Conservation (phyloP, 2,797 vertebrate species). For the Dendrocincla fuliginosa region DNA sequence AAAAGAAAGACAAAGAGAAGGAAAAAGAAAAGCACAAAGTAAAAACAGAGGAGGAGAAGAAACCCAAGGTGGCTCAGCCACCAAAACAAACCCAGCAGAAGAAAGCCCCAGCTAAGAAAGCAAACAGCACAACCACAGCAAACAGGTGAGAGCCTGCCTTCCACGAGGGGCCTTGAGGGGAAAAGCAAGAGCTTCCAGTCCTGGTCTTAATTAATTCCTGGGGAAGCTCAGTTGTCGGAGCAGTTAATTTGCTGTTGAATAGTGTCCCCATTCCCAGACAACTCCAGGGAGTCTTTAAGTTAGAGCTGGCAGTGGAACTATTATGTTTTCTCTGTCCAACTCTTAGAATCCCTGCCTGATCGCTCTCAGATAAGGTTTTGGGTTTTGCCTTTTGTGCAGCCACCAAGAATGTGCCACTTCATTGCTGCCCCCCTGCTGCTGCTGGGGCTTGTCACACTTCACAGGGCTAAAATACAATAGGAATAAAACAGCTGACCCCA, state of each 20-base stretch:
- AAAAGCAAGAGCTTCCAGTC: not conserved
- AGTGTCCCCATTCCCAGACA: not conserved
- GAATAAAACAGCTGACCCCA: not conserved
- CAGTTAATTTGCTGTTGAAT: not conserved
- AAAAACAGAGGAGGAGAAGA: slow-evolving; percentile 89
- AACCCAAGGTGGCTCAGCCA: slow-evolving; percentile 83
- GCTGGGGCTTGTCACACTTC: not conserved
- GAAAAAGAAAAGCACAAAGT: slow-evolving; percentile 81
- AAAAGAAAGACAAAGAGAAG: slow-evolving; percentile 85
- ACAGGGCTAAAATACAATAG: not conserved
- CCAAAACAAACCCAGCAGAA: slow-evolving; percentile 82
- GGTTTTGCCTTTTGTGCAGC: not conserved
- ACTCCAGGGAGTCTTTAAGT: not conserved
- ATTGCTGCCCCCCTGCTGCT: slow-evolving; percentile 5
- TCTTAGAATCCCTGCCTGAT: slow-evolving; percentile 6
- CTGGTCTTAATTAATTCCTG: not conserved
- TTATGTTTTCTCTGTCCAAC: not conserved
- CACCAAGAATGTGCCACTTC: not conserved
- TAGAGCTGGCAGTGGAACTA: not conserved
- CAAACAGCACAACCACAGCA: slow-evolving; percentile 84
- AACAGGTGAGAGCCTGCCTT: slow-evolving; percentile 77
- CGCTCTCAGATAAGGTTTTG: slow-evolving; percentile 25
- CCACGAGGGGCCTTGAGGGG: not conserved
- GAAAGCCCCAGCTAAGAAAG: slow-evolving; percentile 87
- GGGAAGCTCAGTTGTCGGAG: not conserved